phyloP scores from a whole-genome alignment of 2,888 invertebrate genomes.

The Protophormia terraenovae region DNA sequence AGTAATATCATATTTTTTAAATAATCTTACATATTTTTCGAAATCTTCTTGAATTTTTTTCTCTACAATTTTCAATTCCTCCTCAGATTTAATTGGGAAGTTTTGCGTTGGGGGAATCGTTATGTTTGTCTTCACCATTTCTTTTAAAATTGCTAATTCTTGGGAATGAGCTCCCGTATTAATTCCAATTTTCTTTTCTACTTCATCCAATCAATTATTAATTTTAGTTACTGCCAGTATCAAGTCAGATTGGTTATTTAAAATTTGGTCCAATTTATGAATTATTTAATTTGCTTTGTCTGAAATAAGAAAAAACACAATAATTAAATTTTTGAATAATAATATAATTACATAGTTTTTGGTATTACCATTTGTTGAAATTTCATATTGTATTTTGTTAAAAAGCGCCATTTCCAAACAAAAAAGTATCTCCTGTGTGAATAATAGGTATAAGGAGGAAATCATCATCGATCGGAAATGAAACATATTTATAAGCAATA shows the following conservation, averaged over 20 bases:
- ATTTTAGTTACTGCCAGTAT: background rate
- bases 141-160: too few relatives aligned
- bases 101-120: constrained; percentile 5
- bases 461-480: background rate
- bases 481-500: constrained; percentile 13
- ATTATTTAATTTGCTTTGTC: background rate
- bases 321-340: too few relatives aligned
- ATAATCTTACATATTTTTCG: constrained; percentile 15
- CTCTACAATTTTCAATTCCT: background rate
- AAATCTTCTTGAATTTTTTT: background rate
- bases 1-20: background rate
- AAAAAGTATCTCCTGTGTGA: too few relatives aligned
- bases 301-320: background rate
- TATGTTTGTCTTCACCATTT: background rate
- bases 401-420: background rate
- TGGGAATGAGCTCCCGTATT: too few relatives aligned
- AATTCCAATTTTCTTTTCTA: too few relatives aligned
- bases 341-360: too few relatives aligned
- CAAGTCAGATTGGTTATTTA: background rate
- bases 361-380: background rate
- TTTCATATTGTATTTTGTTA: background rate
- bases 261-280: too few relatives aligned
- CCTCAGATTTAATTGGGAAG: constrained; percentile 3
- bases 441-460: background rate
- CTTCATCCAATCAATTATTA: too few relatives aligned